Evolutionary conservation across 1,140 invertebrate genomes (phyloP).

Genomic region (Macrostomum lignano): DNA sequence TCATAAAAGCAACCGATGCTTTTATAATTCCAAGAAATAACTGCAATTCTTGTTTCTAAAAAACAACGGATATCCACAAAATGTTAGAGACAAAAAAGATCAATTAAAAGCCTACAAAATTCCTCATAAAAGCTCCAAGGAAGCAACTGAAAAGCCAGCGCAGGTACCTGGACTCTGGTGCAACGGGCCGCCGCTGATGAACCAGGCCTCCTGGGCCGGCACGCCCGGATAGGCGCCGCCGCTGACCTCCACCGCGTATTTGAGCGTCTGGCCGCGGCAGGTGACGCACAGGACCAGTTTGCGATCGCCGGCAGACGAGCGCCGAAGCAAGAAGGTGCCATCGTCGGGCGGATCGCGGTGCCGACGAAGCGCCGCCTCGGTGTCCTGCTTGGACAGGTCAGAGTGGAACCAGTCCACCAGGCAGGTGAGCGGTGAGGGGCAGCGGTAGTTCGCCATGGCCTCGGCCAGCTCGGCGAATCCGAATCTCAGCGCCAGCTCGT

Average conservation of each 20-base stretch:
- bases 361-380: constrained; percentile 4
- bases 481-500: constrained; percentile 43
- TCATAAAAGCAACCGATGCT: too few relatives aligned
- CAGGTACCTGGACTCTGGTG: too few relatives aligned
- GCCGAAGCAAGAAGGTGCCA: constrained; percentile 6
- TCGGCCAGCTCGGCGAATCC: constrained; percentile 40
- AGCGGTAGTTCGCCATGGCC: constrained; percentile 20
- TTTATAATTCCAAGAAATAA: too few relatives aligned
- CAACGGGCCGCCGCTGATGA: too few relatives aligned
- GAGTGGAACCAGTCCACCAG: constrained; percentile 61
- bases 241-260: constrained; percentile 1
- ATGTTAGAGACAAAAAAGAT: too few relatives aligned
- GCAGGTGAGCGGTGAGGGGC: constrained; percentile 9
- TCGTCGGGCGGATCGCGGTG: background rate
- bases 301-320: background rate
- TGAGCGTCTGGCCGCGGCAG: background rate
- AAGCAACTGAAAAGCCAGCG: too few relatives aligned
- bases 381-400: constrained; percentile 39
- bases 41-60: too few relatives aligned
- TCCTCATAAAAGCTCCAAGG: too few relatives aligned
- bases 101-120: too few relatives aligned
- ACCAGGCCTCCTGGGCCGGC: too few relatives aligned
- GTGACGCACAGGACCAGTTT: constrained; percentile 4
- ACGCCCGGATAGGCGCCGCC: constrained; percentile 8
- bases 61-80: too few relatives aligned